Base-by-base conservation (phyloP, 2,888 invertebrate species). In the Clistopyga incitator region DNA sequence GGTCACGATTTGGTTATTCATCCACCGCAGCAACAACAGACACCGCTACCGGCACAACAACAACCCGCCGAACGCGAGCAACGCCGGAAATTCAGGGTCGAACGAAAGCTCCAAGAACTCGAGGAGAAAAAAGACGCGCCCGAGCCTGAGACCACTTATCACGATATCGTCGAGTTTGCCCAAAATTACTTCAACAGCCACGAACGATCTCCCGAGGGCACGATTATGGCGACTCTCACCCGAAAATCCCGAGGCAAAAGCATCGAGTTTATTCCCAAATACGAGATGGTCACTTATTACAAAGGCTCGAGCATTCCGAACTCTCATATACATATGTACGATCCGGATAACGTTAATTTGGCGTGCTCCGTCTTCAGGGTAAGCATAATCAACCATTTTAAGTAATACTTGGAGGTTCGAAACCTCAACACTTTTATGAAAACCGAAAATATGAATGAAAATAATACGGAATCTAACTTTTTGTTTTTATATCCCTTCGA, bases 251-350 rank as follows among this genome's bases (percentile, higher is more conserved):
- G 95, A 50, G 95, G 91, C 6, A 97, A 97, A 89, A 96, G 96
- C 11, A 95, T 96, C 87, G 97, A 97, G 91, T 94, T 96, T 86
- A 95, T 98, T 45, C 97, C 98, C 3, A 98, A 98, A 90, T 97
- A 97, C 90, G 98, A 99, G 92, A 98, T 99, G 98, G 96, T 98
- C 25, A 96, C 96, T 0, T 98, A 97, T 92, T 97, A 97, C 92
- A 97, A 98, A 91, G 97, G 96, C 59, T 97, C 97, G 90, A 96
- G 96, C 80, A 98, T 99, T 88, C 97, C 98, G 0, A 98, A 97
- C 72, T 98, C 98, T 0, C 98, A 98, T 93, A 97, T 99, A 89
- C 98, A 98, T 90, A 96, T 99, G 94, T 98, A 98, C 92, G 98
- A 99, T 94, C 98, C 98, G 0, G 98, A 98, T 92, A 98, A 98